Conservation (phyloP, 2,797 vertebrate species). For the Artibeus lituratus region DNA sequence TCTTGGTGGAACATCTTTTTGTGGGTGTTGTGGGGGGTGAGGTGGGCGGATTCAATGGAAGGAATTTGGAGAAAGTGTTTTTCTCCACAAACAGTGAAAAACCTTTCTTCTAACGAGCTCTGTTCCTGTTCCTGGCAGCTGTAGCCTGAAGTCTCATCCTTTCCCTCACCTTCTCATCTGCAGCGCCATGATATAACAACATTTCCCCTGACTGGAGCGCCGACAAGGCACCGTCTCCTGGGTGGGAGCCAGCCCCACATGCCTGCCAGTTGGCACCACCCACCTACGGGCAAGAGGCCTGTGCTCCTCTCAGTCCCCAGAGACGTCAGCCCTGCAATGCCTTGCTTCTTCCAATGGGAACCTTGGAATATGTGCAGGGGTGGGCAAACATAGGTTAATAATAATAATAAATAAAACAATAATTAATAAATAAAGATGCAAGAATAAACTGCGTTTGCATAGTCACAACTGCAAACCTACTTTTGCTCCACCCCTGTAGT, state of each 20-base stretch:
- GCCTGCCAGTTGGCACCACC: slow-evolving; percentile 31
- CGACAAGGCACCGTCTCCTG: slow-evolving; percentile 17
- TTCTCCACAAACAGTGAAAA: not conserved
- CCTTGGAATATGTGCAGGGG: not conserved
- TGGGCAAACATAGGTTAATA: not conserved
- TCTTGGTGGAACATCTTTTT: slow-evolving; percentile 30
- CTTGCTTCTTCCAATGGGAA: not conserved
- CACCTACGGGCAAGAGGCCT: not conserved
- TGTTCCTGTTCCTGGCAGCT: slow-evolving; percentile 1
- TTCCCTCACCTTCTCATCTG: not conserved
- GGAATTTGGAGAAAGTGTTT: slow-evolving; percentile 8
- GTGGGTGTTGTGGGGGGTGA: not conserved
- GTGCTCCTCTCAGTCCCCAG: not conserved
- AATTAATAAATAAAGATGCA: not conserved
- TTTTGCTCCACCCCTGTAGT: not conserved
- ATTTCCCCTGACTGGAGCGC: slow-evolving; percentile 37
- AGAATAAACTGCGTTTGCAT: not conserved
- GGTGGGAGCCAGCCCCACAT: not conserved
- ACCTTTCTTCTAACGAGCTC: slow-evolving; percentile 25
- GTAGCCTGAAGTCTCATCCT: not conserved
- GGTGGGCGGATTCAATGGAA: not conserved
- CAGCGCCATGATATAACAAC: not conserved
- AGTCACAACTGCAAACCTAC: not conserved
- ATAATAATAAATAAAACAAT: not conserved
- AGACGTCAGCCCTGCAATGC: not conserved